Evolutionary conservation across 2,797 vertebrate genomes (phyloP), one percentile per base, ranked within the genome.

Genomic region (Phalanger gymnotis): DNA sequence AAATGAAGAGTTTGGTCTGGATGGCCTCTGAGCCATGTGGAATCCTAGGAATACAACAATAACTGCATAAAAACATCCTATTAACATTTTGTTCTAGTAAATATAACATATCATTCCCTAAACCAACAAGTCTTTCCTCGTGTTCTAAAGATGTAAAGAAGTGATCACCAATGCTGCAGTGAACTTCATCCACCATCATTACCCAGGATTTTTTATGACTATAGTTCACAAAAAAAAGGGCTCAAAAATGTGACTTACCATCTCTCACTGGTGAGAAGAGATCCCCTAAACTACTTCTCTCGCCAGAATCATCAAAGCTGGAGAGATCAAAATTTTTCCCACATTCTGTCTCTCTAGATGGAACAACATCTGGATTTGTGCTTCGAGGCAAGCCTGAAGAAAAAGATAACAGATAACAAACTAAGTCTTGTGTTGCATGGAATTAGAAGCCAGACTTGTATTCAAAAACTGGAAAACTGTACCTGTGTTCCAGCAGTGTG

Each of bases 221-320:
- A 92, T 3, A 81, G 92, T 12, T 5, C 73, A 90, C 13, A 27
- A 56, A 25, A n/a, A 93, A 90, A 7, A 22, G 5, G 14, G 93
- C 11, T 52, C 66, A 87, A 3, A 54, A 22, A 81, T 57, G 5
- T 66, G 47, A 96, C 99, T 98, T 98, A 99, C 99, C 99, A 30
- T 99, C 99, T 98, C 99, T 98, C 92, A 99, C 57, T 53, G 99
- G 99, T 97, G 99, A 99, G 98, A 99, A 99, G 93, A 99, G 95
- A 96, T 99, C 99, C 91, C 99, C 98, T 98, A 99, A 98, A 97
- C 99, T 99, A 98, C 98, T 99, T 93, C 99, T 99, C 92, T 99
- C 98, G 92, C 99, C 98, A 40, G 99, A 98, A 40, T 98, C 98
- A 97, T 98, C 98, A 95, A 99, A 97, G 98, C 98, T 99, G 92